Evolutionary conservation across 2,888 invertebrate species (phyloP), one percentile per base, ranked within the genome.

Genomic region (Noctua pronuba): DNA sequence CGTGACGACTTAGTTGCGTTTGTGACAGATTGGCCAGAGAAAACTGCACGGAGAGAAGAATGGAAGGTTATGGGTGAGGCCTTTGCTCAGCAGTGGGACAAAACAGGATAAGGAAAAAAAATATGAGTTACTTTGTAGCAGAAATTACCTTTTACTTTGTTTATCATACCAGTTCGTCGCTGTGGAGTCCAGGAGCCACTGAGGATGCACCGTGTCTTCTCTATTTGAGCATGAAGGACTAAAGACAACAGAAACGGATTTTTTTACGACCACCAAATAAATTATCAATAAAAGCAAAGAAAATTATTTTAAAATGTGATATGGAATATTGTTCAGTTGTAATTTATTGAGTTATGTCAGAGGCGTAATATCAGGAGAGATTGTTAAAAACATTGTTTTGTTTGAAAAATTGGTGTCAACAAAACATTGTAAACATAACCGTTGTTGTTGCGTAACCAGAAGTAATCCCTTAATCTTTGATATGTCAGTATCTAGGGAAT

Each of bases 111-210:
- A n/a, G n/a, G n/a, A n/a, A n/a, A 38, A 7, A 38, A 38, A 38
- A 38, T 0, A 31, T 70, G 55, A 62, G 60, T 55, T 24, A 55
- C 10, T 35, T 18, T 46, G 35, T 10, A 18, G 0, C 21, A 38
- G 16, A 66, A 81, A 91, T 92, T 90, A 95, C 95, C 94, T 94
- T 88, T 91, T 91, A 77, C 74, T 91, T 88, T 94, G 92, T 89
- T 93, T 96, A 91, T 97, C 97, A 90, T 97, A 97, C 97, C 97
- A 97, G 89, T 97, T 97, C 92, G 97, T 93, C 93, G 97, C 95
- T n/a, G 97, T 95, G 55, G 97, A 97, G 90, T 97, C 97, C 62
- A 97, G 93, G 31, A 97, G 94, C 97, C 97, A 97, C 84, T 97
- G 97, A 3, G 97, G 97, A 86, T 97, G 97, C 24, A 97, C 97